These are phyloP conservation scores for Petrocephalus zakoni DNA, from an alignment of 2,113 vertebrate species.

Conservation along the genomic window DNA sequence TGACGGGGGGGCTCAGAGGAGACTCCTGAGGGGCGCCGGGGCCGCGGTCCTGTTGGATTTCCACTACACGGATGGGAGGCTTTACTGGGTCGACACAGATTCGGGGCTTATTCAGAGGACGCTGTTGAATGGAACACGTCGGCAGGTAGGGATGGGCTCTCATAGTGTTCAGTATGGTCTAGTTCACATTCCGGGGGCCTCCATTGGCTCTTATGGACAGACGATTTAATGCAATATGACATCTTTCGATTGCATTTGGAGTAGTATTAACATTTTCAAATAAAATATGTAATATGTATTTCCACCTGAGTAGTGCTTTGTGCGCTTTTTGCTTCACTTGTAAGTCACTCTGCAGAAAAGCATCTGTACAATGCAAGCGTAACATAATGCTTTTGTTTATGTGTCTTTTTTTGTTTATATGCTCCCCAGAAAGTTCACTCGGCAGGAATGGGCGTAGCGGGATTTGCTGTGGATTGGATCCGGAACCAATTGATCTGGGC, in stretches of 20 bases:
- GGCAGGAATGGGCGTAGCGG: slow-evolving; percentile 72
- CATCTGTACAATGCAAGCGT: not conserved
- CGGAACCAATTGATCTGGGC: slow-evolving; percentile 74
- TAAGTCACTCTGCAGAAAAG: not conserved
- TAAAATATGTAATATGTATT: not conserved
- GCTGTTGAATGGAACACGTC: slow-evolving; percentile 64
- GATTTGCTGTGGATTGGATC: slow-evolving; percentile 85
- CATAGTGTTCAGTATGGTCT: not conserved
- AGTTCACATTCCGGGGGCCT: not conserved
- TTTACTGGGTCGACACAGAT: slow-evolving; percentile 81
- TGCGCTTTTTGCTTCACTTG: not conserved
- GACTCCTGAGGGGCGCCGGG: slow-evolving; percentile 63
- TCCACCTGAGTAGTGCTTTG: not conserved
- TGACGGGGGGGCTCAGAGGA: slow-evolving; percentile 70
- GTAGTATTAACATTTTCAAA: not conserved
- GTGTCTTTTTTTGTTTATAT: slow-evolving; percentile 24
- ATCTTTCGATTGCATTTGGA: not conserved
- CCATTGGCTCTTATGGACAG: not conserved
- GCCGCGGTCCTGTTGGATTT: slow-evolving; percentile 69
- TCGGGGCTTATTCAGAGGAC: slow-evolving; percentile 70
- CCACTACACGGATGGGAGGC: slow-evolving; percentile 63
- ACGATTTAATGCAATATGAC: not conserved
- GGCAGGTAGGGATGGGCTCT: slow-evolving; percentile 66
- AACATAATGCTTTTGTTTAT: not conserved
- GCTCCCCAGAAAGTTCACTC: slow-evolving; percentile 69